phyloP scores from a whole-genome alignment of 2,888 invertebrate genomes.

The Drosophila cracens region DNA sequence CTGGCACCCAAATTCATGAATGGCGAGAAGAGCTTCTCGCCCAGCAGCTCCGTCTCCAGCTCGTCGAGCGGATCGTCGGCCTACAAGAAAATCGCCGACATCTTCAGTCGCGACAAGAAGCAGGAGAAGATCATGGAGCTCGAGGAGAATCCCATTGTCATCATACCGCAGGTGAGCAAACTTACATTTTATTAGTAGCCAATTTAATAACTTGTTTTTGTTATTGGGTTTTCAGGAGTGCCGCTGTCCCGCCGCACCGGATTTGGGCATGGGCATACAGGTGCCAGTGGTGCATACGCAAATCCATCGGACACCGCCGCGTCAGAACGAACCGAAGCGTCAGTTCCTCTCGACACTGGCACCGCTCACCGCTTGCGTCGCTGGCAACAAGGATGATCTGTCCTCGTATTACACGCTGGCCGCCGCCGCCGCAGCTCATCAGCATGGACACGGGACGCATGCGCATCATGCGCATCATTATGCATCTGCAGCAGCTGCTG shows the following conservation, averaged over 20 bases:
- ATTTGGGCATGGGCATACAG: constrained; percentile 86
- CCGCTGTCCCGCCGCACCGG: constrained; percentile 86
- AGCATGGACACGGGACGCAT: constrained; percentile 70
- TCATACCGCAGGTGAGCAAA: constrained; percentile 84
- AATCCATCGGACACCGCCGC: constrained; percentile 84
- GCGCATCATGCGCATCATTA: constrained; percentile 66
- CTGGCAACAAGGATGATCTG: constrained; percentile 87
- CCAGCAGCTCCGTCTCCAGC: constrained; percentile 87
- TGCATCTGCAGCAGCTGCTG: constrained; percentile 61
- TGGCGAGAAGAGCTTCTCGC: constrained; percentile 87
- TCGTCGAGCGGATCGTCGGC: constrained; percentile 87
- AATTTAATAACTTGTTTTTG: background rate
- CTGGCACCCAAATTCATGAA: constrained; percentile 79
- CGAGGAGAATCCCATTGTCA: constrained; percentile 85
- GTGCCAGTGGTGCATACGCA: constrained; percentile 85
- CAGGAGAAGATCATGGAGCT: constrained; percentile 85
- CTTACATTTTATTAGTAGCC: background rate
- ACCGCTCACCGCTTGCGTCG: constrained; percentile 91
- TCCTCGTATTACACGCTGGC: constrained; percentile 87
- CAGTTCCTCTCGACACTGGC: constrained; percentile 93
- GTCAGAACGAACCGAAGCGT: constrained; percentile 88
- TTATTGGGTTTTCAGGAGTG: constrained; percentile 79
- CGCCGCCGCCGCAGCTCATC: constrained; percentile 86
- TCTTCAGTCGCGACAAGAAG: constrained; percentile 84
- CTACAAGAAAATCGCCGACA: constrained; percentile 87